Base-by-base conservation (phyloP, 2,888 invertebrate species). In the Lepas anatifera region DNA sequence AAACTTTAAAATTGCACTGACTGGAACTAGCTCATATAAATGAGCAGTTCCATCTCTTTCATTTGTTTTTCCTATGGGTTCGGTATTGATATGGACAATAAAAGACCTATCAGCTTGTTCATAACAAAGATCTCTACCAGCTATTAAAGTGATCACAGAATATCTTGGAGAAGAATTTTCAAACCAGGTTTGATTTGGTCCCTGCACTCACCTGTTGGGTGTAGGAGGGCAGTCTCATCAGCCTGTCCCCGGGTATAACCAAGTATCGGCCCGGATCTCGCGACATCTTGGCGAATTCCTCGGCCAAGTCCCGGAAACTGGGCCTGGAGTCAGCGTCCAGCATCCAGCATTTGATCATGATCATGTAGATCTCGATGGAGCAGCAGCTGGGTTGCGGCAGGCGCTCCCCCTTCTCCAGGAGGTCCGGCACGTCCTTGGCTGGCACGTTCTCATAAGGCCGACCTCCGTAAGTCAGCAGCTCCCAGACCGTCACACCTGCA, bases 261-360 rank as follows among this genome's bases (percentile, higher is more conserved):
- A 98, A 85, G 80, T 96, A 99, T 63, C 97, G 85, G 25, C 95
- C 95, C 4, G 99, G 98, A 82, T 98, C 97, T 70, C 92, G 84
- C 0, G 95, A 90, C 89, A 96, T 98, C 79, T 95, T 95, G 0
- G 92, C 89, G 80, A 99, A 98, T 68, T 92, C 92, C 69, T 93
- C 92, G 0, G 92, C 91, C 67, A 99, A 83, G 78, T 96, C 92
- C 77, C 90, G 89, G 81, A 99, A 99, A 7, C 90, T 89, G 0
- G 98, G 98, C 70, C 99, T 84, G 75, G 91, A 89, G 76, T 96
- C 96, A 0, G 96, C 94, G 77, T 97, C 95, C 73, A 95, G 81
- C 88, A 97, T 92, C 98, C 98, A 99, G 80, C 98, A 98, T 74
- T 95, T 93, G 70, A 98, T 88, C 87, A 99, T 89, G 13, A 95